Percentiles rank a stretch among this genome's conserved stretches.
Evolutionary conservation across 2,888 invertebrate genomes (phyloP).

Genomic region (Cerastis rubricosa): DNA sequence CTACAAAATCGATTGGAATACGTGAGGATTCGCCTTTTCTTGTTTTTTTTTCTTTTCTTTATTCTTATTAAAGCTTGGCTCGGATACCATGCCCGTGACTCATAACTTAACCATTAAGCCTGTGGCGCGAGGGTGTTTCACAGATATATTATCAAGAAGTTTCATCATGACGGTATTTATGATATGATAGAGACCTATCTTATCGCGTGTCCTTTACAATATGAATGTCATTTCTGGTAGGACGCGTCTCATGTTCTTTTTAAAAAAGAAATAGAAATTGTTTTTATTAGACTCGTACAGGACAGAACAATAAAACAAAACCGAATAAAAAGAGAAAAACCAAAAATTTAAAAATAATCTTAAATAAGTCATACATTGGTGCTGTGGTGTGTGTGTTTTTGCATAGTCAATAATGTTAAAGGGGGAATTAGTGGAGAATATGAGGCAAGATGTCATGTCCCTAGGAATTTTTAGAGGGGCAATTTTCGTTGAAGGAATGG

Average conservation of each 20-base stretch:
- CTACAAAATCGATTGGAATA: conserved; percentile 43
- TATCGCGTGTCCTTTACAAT: conserved; percentile 11
- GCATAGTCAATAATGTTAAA: background rate
- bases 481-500: background rate
- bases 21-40: conserved; percentile 23
- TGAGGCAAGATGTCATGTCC: background rate
- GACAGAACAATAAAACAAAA: too few relatives aligned
- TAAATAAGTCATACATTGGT: too few relatives aligned
- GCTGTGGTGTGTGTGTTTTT: too few relatives aligned
- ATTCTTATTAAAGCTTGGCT: conserved; percentile 6
- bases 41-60: conserved; percentile 5
- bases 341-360: too few relatives aligned
- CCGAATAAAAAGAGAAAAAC: too few relatives aligned
- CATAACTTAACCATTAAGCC: conserved; percentile 24
- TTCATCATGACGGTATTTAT: conserved; percentile 19
- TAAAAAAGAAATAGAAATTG: background rate
- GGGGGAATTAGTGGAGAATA: background rate
- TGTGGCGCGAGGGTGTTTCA: conserved; percentile 7
- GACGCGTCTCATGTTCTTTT: background rate
- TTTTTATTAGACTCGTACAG: too few relatives aligned
- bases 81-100: conserved; percentile 42
- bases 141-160: conserved; percentile 35
- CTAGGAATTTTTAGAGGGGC: background rate
- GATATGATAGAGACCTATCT: conserved; percentile 34
- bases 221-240: background rate